A percentile compares a stretch with the other conserved stretches of the same genome.
Evolutionary conservation across 2,113 vertebrate genomes (phyloP).

Genomic region (Stictonetta naevosa): DNA sequence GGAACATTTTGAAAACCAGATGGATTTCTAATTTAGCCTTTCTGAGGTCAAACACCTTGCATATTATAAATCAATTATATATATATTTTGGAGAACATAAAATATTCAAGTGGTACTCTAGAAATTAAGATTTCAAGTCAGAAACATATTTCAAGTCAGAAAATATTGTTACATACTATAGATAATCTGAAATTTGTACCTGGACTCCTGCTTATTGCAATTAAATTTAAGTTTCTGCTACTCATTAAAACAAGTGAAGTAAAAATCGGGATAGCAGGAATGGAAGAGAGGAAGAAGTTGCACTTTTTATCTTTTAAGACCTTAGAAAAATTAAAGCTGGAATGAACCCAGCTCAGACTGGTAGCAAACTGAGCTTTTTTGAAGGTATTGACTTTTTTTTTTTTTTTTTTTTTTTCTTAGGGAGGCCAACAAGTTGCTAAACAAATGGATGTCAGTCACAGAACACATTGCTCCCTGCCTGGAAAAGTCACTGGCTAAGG

Average conservation of each 20-base stretch:
- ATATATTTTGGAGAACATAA: not conserved
- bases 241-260: not conserved
- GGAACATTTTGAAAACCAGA: not conserved
- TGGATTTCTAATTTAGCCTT: not conserved
- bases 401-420: not conserved
- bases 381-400: not conserved
- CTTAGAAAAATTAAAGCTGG: not conserved
- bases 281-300: too few species aligned
- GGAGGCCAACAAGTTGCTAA: not conserved
- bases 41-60: not conserved
- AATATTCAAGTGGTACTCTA: not conserved
- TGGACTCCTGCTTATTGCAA: not conserved
- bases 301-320: not conserved
- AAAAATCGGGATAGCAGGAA: not conserved
- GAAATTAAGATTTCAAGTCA: not conserved
- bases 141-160: not conserved
- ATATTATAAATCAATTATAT: not conserved
- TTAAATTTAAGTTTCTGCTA: not conserved
- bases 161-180: not conserved
- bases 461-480: not conserved
- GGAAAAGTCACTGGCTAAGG: not conserved
- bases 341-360: not conserved
- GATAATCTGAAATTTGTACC: not conserved
- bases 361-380: not conserved
- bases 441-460: not conserved